These are phyloP conservation scores for Cheilosia vernalis DNA, from an alignment of 2,888 invertebrate genomes.

Conservation along the genomic window DNA sequence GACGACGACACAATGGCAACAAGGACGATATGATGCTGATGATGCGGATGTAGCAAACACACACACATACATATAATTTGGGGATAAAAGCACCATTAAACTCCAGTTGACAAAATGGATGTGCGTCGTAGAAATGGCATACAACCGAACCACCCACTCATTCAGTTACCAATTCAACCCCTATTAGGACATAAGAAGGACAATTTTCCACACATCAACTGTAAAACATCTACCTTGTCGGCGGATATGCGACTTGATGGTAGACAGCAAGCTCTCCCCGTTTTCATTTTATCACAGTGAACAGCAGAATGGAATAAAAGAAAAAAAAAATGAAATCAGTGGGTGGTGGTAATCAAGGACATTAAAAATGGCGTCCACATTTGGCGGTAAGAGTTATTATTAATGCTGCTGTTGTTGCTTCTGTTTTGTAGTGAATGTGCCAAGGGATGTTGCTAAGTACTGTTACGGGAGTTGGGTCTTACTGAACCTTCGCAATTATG, in stretches of 20 bases:
- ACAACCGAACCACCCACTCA: constrained; percentile 61
- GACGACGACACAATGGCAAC: constrained; percentile 14
- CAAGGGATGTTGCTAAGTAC: constrained; percentile 39
- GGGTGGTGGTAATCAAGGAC: constrained; percentile 63
- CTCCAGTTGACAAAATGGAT: constrained; percentile 74
- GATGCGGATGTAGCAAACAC: constrained; percentile 1
- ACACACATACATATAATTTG: constrained; percentile 38
- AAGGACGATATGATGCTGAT: constrained; percentile 2
- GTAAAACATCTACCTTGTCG: constrained; percentile 64
- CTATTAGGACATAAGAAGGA: constrained; percentile 74
- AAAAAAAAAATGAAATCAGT: constrained; percentile 10
- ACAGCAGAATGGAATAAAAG: constrained; percentile 3
- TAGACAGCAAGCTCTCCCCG: constrained; percentile 26
- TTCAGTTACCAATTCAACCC: constrained; percentile 73
- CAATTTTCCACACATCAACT: constrained; percentile 75
- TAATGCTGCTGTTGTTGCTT: constrained; percentile 50
- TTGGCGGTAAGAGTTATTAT: constrained; percentile 67
- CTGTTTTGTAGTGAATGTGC: constrained; percentile 25
- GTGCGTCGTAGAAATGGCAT: constrained; percentile 64
- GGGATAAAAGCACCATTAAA: constrained; percentile 71
- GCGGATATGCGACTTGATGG: not conserved
- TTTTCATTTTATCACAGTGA: constrained; percentile 13
- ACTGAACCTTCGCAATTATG: constrained; percentile 58
- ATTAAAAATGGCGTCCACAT: constrained; percentile 74
- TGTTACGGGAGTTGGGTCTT: constrained; percentile 55